Conservation (phyloP, 2,797 vertebrate genomes). For the Pampus argenteus region DNA sequence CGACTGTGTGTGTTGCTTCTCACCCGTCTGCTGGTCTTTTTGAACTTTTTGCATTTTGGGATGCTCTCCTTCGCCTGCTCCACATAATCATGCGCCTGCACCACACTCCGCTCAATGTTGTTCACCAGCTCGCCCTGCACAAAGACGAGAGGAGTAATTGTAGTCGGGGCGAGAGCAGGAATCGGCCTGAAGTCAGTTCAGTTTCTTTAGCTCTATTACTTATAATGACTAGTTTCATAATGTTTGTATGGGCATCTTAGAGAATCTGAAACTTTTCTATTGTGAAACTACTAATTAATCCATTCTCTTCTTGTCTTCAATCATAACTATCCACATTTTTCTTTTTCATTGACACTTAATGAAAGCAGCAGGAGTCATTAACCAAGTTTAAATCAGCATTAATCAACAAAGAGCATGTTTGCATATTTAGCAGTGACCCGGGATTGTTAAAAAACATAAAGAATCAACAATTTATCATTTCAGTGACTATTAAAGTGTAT, state of each 20-base stretch:
- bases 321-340: not conserved
- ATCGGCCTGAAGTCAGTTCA: not conserved
- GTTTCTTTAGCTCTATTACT: not conserved
- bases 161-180: not conserved
- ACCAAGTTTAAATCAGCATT: constrained; percentile 16
- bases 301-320: not conserved
- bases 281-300: not conserved
- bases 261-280: not conserved
- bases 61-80: constrained; percentile 80
- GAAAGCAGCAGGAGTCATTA: constrained; percentile 11
- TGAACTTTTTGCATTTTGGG: constrained; percentile 80
- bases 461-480: constrained; percentile 5
- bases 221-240: not conserved
- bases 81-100: constrained; percentile 78
- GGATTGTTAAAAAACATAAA: not conserved
- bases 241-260: not conserved
- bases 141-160: constrained; percentile 18
- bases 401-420: not conserved
- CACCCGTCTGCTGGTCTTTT: constrained; percentile 81
- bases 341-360: not conserved
- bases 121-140: constrained; percentile 83
- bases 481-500: not conserved
- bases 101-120: constrained; percentile 83
- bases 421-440: not conserved
- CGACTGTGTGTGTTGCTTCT: constrained; percentile 56